These are phyloP conservation scores for Lasius fuliginosus DNA, from an alignment of 2,888 invertebrate species.

Conservation along the genomic window DNA sequence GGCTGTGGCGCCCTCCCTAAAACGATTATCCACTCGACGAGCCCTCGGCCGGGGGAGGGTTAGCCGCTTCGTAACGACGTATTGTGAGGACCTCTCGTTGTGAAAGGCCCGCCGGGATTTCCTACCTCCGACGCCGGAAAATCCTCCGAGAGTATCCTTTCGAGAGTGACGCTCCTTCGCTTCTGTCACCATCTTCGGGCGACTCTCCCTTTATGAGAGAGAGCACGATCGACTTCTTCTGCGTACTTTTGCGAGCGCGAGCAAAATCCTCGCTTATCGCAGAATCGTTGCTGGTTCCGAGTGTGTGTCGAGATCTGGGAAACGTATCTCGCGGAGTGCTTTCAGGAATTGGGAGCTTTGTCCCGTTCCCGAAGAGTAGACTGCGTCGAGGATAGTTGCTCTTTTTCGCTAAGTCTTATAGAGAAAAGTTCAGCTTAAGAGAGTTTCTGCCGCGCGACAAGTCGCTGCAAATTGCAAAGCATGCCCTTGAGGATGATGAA, in stretches of 20 bases:
- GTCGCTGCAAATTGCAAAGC: constrained; percentile 55
- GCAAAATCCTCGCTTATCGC: constrained; percentile 40
- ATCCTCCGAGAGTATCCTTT: constrained; percentile 78
- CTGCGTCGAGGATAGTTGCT: constrained; percentile 27
- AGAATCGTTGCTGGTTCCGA: constrained; percentile 27
- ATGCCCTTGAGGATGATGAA: constrained; percentile 56
- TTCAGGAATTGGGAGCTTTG: constrained; percentile 34
- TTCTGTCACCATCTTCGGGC: constrained; percentile 33
- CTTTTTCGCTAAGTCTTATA: constrained; percentile 33
- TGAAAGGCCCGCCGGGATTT: constrained; percentile 80
- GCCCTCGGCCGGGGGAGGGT: constrained; percentile 79
- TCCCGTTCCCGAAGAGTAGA: not conserved
- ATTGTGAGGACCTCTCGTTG: constrained; percentile 81
- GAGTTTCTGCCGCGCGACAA: constrained; percentile 44
- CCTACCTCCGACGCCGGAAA: constrained; percentile 75
- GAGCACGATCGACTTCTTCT: constrained; percentile 56
- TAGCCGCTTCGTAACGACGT: constrained; percentile 83
- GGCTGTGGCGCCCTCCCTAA: constrained; percentile 81
- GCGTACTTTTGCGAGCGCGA: constrained; percentile 33
- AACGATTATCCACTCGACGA: constrained; percentile 85
- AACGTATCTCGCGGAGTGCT: constrained; percentile 29
- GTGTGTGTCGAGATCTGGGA: constrained; percentile 42
- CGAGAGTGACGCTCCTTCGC: constrained; percentile 65
- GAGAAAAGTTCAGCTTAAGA: constrained; percentile 53
- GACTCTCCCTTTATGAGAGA: constrained; percentile 4